Percentiles rank a stretch among this genome's conserved stretches.
Conservation (phyloP, 2,888 invertebrate genomes). For the Macrophya alboannulata region DNA sequence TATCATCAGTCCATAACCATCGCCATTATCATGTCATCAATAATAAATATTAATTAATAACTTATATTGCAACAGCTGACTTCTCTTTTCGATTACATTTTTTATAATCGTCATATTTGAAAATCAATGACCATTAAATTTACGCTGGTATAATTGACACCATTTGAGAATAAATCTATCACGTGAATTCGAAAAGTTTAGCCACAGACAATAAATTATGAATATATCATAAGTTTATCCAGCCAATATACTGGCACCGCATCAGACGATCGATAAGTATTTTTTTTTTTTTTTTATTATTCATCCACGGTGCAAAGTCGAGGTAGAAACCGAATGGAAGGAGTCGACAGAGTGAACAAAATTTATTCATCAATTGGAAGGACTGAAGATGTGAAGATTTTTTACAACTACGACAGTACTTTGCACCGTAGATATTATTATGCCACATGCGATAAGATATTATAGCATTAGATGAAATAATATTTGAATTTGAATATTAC, state of each 20-base stretch:
- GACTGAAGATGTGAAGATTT: background rate
- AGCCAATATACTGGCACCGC: constrained; percentile 19
- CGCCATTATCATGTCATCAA: constrained; percentile 34
- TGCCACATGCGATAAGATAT: constrained; percentile 42
- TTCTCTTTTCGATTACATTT: constrained; percentile 23
- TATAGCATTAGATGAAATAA: constrained; percentile 51
- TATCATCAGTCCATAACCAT: constrained; percentile 49
- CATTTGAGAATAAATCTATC: background rate
- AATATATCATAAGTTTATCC: constrained; percentile 18
- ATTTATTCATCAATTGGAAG: background rate
- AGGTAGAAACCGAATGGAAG: background rate
- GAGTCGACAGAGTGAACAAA: background rate
- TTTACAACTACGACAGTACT: background rate
- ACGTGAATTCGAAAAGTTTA: constrained; percentile 19
- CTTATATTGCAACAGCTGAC: background rate
- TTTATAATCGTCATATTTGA: background rate
- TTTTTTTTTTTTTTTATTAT: background rate
- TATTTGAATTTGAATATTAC: constrained; percentile 32
- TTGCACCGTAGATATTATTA: constrained; percentile 37
- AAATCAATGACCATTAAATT: background rate
- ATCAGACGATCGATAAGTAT: constrained; percentile 1
- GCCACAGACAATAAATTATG: constrained; percentile 1
- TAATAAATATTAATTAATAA: constrained; percentile 15
- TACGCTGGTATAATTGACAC: too few species aligned
- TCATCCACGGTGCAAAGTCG: constrained; percentile 32